Conservation (phyloP, 2,797 vertebrate species). For the Tragopan temminckii region DNA sequence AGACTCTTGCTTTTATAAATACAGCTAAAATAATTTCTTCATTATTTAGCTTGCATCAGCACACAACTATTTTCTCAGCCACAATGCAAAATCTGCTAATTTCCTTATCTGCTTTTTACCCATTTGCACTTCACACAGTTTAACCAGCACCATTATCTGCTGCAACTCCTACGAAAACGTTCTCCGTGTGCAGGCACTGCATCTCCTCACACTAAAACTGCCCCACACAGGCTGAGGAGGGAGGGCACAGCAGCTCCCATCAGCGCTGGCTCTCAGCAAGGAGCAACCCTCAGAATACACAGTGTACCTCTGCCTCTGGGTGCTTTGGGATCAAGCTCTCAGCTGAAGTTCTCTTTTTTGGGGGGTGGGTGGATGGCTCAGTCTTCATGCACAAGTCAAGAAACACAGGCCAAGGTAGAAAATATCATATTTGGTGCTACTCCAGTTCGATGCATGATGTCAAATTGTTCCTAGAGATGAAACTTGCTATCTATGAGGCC, state of each 20-base stretch:
- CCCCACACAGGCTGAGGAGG: background rate
- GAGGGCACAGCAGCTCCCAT: rapidly evolving
- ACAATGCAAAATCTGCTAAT: background rate
- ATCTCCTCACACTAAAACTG: background rate
- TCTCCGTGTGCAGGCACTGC: background rate
- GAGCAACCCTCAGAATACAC: background rate
- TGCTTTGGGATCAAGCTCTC: background rate
- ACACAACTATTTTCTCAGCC: background rate
- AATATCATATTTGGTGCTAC: background rate
- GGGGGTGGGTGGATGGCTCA: background rate
- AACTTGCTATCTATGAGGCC: background rate
- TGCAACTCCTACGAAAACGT: background rate
- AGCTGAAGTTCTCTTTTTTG: background rate
- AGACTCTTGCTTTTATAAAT: background rate
- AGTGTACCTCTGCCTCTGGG: rapidly evolving
- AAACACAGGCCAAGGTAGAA: background rate
- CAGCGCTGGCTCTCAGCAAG: rapidly evolving
- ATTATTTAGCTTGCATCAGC: background rate
- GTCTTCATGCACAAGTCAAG: background rate
- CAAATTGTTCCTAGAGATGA: rapidly evolving
- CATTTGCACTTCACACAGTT: background rate
- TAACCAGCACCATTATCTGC: background rate
- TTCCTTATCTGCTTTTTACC: background rate
- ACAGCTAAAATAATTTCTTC: background rate
- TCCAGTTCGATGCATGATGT: rapidly evolving